Percentiles rank a stretch among this genome's conserved stretches.
Evolutionary conservation across 2,888 invertebrate species (phyloP).

Genomic region (Clistopyga incitator): DNA sequence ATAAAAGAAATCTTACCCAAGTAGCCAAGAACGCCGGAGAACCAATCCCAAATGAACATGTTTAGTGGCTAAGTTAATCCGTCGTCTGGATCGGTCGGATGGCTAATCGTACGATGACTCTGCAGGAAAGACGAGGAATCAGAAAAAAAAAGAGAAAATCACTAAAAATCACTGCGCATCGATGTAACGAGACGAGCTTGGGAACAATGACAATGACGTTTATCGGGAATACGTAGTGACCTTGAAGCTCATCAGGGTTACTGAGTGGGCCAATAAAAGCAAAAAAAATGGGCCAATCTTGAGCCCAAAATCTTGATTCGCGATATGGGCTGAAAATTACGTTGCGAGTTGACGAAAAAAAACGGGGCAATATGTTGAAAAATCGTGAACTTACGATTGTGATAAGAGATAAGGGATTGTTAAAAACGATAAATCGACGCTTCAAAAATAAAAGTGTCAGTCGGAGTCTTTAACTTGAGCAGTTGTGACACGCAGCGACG

Average conservation of each 20-base stretch:
- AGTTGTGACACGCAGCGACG: slow-evolving; percentile 28
- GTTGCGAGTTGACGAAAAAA: not conserved
- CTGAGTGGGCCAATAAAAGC: not conserved
- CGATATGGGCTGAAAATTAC: too few relatives aligned
- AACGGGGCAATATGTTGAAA: not conserved
- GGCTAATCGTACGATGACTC: slow-evolving; percentile 79
- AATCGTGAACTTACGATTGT: too few relatives aligned
- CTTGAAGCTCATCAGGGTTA: slow-evolving; percentile 20
- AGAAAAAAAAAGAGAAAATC: slow-evolving; percentile 25
- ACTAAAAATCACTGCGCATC: too few relatives aligned
- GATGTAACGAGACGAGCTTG: not conserved
- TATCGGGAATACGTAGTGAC: slow-evolving; percentile 32
- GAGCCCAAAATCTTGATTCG: slow-evolving; percentile 1
- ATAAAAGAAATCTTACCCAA: slow-evolving; percentile 95
- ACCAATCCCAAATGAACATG: slow-evolving; percentile 99
- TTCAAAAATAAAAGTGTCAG: slow-evolving; percentile 68
- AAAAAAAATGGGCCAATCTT: slow-evolving; percentile 47
- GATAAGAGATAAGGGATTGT: too few relatives aligned
- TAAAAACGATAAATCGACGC: slow-evolving; percentile 17
- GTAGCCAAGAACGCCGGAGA: slow-evolving; percentile 96
- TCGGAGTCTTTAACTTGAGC: slow-evolving; percentile 14
- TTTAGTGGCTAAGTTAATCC: slow-evolving; percentile 72
- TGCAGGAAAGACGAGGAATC: slow-evolving; percentile 80
- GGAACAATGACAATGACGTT: slow-evolving; percentile 42
- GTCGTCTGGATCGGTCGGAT: slow-evolving; percentile 32